phyloP scores from a whole-genome alignment of 2,888 invertebrate genomes.

The Dichetophora obliterata region DNA sequence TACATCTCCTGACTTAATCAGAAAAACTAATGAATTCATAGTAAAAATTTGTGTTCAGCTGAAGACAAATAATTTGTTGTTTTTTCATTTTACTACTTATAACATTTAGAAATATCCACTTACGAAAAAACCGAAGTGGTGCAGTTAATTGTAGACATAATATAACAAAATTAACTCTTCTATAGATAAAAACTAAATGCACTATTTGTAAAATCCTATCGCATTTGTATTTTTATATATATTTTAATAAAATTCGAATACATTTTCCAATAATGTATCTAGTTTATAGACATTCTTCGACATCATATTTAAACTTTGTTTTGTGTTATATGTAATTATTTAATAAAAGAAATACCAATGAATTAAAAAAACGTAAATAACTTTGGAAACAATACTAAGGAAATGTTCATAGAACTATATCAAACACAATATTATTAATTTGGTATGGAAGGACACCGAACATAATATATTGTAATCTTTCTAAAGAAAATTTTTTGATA shows the following conservation, averaged over 20 bases:
- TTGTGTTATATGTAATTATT: slow-evolving; percentile 12
- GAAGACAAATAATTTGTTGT: neutral
- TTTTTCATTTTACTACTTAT: neutral
- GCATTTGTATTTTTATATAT: slow-evolving; percentile 27
- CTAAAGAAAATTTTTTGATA: too few relatives aligned
- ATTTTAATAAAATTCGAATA: neutral
- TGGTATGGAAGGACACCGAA: too few relatives aligned
- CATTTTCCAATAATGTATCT: neutral
- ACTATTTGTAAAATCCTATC: slow-evolving; percentile 4
- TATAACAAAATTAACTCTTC: neutral
- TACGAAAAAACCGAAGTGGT: neutral
- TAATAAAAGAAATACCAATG: slow-evolving; percentile 24
- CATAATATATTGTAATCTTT: too few relatives aligned
- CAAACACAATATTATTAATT: too few relatives aligned
- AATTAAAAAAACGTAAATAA: neutral
- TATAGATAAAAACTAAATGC: neutral
- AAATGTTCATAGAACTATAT: too few relatives aligned
- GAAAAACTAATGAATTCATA: neutral
- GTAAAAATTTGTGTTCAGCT: neutral
- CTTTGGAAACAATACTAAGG: too few relatives aligned
- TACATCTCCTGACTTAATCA: neutral
- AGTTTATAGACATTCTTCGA: neutral
- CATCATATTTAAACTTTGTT: neutral
- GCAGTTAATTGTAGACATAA: slow-evolving; percentile 13
- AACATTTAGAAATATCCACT: neutral